These are phyloP conservation scores for Amphiura filiformis DNA, from an alignment of 35 echinoderm and acorn worm genomes.

Conservation along the genomic window DNA sequence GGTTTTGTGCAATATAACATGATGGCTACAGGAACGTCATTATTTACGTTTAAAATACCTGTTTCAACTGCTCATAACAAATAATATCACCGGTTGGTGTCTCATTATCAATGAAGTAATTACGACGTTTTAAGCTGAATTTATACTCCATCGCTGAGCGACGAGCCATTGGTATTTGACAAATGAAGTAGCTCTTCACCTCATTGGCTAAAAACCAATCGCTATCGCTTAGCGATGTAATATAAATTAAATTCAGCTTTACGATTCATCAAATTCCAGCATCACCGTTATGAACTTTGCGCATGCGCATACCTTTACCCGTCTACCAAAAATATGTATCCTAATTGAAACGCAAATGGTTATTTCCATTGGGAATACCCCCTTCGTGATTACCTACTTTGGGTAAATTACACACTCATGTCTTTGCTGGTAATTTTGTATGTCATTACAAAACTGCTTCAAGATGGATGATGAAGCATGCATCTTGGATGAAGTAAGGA, in stretches of 20 bases:
- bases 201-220: no score
- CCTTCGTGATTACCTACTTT: background rate
- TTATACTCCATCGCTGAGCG: no score
- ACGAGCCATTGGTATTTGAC: no score
- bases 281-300: background rate
- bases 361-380: background rate
- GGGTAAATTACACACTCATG: background rate
- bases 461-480: background rate
- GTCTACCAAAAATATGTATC: background rate
- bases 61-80: no score
- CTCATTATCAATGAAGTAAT: background rate
- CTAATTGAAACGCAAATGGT: slow-evolving; percentile 5
- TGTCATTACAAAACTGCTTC: background rate
- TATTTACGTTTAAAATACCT: no score
- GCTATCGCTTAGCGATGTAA: no score
- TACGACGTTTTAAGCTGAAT: background rate
- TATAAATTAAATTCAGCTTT: background rate
- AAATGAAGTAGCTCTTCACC: no score
- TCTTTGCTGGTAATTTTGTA: background rate
- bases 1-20: no score
- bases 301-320: background rate
- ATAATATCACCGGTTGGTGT: background rate
- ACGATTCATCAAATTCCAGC: background rate
- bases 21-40: no score
- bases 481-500: no score